These are phyloP conservation scores for Paraplagusia blochii DNA, from an alignment of 2,113 vertebrate genomes.

Conservation along the genomic window DNA sequence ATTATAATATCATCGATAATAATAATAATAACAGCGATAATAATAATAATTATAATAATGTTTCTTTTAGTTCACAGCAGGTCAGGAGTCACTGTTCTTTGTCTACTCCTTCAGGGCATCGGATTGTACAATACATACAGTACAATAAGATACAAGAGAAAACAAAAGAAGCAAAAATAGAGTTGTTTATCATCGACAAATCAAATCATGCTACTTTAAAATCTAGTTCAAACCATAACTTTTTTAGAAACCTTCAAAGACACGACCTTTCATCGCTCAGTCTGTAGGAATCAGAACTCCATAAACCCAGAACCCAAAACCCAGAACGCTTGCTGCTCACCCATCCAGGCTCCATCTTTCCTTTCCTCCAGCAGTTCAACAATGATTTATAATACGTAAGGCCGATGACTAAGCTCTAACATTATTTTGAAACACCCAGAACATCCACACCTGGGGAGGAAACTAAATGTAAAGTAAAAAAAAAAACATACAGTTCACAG, in stretches of 20 bases:
- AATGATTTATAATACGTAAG: constrained; percentile 36
- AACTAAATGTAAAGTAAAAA: background rate
- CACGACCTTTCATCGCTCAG: constrained; percentile 13
- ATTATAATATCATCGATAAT: constrained; percentile 3
- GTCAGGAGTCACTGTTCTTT: constrained; percentile 41
- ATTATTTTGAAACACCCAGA: constrained; percentile 34
- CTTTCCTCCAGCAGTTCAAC: constrained; percentile 14
- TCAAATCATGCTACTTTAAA: constrained; percentile 70
- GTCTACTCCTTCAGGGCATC: constrained; percentile 32
- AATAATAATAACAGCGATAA: constrained; percentile 16
- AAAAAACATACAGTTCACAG: background rate
- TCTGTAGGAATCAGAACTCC: constrained; percentile 27
- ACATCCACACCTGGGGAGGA: constrained; percentile 38
- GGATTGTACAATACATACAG: constrained; percentile 59
- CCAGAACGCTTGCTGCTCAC: constrained; percentile 2
- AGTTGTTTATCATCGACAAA: constrained; percentile 48
- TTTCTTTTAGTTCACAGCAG: constrained; percentile 60
- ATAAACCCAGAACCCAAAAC: constrained; percentile 33
- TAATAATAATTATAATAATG: constrained; percentile 15
- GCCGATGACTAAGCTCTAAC: constrained; percentile 30
- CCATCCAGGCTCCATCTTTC: constrained; percentile 14
- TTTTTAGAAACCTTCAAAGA: constrained; percentile 46
- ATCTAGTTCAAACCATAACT: constrained; percentile 37
- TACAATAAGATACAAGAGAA: constrained; percentile 54
- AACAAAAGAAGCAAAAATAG: constrained; percentile 29